A percentile compares a stretch with the other conserved stretches of the same genome.
These are phyloP conservation scores for Sardina pilchardus DNA, from an alignment of 2,113 vertebrate species.

Conservation along the genomic window DNA sequence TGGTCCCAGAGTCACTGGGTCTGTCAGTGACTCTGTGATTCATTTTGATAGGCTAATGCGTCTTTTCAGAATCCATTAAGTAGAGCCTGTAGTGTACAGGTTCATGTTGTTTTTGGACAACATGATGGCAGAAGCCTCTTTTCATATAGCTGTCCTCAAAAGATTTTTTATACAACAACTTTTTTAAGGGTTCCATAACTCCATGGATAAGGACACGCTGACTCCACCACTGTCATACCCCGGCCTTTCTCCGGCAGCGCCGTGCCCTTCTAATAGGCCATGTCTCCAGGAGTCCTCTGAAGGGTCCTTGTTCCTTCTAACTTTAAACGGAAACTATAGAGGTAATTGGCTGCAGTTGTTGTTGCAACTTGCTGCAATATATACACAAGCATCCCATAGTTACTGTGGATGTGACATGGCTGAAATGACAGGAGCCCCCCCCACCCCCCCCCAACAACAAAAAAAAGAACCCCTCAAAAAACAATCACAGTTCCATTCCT, in stretches of 20 bases:
- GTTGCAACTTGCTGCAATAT: too few relatives aligned
- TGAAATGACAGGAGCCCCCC: neutral
- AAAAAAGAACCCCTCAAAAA: neutral
- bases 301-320: neutral
- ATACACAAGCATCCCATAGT: neutral
- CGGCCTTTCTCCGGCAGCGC: too few relatives aligned
- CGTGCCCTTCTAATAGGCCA: too few relatives aligned
- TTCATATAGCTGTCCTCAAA: neutral
- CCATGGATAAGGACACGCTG: too few relatives aligned
- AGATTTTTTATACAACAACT: too few relatives aligned
- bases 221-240: too few relatives aligned
- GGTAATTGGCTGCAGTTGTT: neutral
- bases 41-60: neutral
- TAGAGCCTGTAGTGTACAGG: too few relatives aligned
- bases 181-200: too few relatives aligned
- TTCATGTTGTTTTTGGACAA: neutral
- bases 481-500: neutral
- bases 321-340: neutral
- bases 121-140: neutral
- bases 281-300: neutral
- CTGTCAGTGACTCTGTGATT: neutral
- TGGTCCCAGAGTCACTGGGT: neutral
- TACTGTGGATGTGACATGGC: neutral
- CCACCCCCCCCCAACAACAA: too few relatives aligned
- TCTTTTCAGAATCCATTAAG: neutral